phyloP scores from a whole-genome alignment of 2,113 vertebrate genomes.

The Ellobius talpinus region DNA sequence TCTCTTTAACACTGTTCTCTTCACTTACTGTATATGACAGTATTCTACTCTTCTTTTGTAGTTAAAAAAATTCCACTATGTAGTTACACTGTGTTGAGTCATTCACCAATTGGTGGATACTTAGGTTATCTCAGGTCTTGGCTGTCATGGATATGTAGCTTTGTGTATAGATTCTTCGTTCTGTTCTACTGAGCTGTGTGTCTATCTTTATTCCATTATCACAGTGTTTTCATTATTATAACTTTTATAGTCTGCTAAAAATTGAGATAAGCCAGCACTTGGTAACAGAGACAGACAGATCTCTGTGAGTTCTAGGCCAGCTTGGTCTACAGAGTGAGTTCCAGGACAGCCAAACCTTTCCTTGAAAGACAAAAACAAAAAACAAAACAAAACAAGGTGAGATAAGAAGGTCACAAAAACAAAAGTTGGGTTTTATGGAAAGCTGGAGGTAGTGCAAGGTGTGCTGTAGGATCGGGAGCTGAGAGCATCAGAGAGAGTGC shows the following conservation, averaged over 20 bases:
- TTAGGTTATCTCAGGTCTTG: background rate
- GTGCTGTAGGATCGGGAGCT: background rate
- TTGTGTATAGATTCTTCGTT: background rate
- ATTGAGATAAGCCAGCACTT: background rate
- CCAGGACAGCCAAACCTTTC: no score
- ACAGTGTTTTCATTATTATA: background rate
- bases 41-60: background rate
- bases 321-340: no score
- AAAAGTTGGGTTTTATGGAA: constrained; percentile 6
- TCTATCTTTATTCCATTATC: background rate
- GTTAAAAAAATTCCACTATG: background rate
- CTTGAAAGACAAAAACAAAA: no score
- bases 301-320: no score
- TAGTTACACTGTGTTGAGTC: background rate
- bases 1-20: background rate
- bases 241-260: background rate
- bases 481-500: background rate
- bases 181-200: background rate
- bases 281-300: no score
- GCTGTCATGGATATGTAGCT: background rate
- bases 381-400: background rate
- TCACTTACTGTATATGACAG: background rate
- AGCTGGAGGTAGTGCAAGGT: background rate
- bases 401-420: constrained; percentile 10
- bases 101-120: background rate